Evolutionary conservation across 1,140 invertebrate species (phyloP).

Genomic region (Musca vetustissima): DNA sequence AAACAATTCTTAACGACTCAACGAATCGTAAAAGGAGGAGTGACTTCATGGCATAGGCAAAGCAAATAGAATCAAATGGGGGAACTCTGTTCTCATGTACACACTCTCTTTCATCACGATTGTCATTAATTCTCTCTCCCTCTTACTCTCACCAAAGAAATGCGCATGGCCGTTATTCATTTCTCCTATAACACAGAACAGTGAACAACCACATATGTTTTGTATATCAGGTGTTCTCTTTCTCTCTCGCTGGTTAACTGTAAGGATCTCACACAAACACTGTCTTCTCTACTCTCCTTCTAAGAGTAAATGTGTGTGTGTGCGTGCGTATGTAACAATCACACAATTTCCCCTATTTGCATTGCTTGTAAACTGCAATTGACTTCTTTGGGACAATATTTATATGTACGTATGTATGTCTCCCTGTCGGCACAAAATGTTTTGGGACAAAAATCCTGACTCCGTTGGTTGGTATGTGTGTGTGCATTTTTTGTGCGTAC

Average conservation of each 20-base stretch:
- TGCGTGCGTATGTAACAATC: not conserved
- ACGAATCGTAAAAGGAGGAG: not conserved
- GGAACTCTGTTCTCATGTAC: no score
- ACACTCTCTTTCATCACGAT: no score
- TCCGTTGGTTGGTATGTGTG: not conserved
- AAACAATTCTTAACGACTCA: not conserved
- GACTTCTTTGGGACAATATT: constrained; percentile 9
- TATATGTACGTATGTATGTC: no score
- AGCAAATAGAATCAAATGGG: no score
- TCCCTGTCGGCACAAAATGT: not conserved
- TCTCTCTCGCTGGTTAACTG: no score
- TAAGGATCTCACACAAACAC: not conserved
- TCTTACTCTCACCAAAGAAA: no score
- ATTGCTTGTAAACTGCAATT: not conserved
- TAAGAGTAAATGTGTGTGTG: not conserved
- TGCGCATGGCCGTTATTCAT: no score
- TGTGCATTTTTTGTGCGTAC: not conserved
- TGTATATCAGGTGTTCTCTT: no score
- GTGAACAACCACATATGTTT: no score
- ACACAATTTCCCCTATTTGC: constrained; percentile 2
- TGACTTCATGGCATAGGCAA: not conserved
- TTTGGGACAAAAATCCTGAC: not conserved
- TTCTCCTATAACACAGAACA: no score
- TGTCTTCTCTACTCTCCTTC: not conserved
- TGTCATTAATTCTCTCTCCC: no score